phyloP scores from a whole-genome alignment of 2,113 vertebrate genomes.

The Callionymus lyra region DNA sequence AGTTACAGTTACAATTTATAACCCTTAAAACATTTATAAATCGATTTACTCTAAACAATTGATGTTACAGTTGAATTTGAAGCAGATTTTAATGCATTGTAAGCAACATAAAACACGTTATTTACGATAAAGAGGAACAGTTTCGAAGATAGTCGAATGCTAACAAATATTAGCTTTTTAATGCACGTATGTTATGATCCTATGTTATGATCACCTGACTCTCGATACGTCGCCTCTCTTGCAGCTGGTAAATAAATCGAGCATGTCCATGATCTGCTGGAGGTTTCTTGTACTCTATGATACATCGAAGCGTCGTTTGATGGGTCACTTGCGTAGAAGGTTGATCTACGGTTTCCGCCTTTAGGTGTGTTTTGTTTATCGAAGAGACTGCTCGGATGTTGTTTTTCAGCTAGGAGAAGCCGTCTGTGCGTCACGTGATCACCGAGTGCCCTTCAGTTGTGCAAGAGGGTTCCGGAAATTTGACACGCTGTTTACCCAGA shows the following conservation, averaged over 20 bases:
- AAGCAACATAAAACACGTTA: too few species aligned
- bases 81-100: too few species aligned
- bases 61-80: too few species aligned
- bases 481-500: too few species aligned
- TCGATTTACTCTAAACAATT: too few species aligned
- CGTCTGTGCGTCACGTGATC: constrained; percentile 30
- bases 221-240: constrained; percentile 87
- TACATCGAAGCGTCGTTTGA: constrained; percentile 68
- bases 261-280: constrained; percentile 78
- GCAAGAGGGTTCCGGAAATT: too few species aligned
- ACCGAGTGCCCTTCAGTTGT: background rate
- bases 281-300: constrained; percentile 56
- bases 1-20: too few species aligned
- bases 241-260: constrained; percentile 90
- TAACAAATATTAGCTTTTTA: too few species aligned
- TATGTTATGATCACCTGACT: constrained; percentile 73
- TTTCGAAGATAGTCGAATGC: too few species aligned
- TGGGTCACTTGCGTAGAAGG: background rate
- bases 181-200: too few species aligned
- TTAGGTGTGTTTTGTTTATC: background rate
- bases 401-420: constrained; percentile 17
- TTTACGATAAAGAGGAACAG: too few species aligned
- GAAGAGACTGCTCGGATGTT: constrained; percentile 23
- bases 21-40: too few species aligned
- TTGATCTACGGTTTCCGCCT: constrained; percentile 1